Base-by-base conservation (phyloP, 2,888 invertebrate genomes). In the Agrochola litura region DNA sequence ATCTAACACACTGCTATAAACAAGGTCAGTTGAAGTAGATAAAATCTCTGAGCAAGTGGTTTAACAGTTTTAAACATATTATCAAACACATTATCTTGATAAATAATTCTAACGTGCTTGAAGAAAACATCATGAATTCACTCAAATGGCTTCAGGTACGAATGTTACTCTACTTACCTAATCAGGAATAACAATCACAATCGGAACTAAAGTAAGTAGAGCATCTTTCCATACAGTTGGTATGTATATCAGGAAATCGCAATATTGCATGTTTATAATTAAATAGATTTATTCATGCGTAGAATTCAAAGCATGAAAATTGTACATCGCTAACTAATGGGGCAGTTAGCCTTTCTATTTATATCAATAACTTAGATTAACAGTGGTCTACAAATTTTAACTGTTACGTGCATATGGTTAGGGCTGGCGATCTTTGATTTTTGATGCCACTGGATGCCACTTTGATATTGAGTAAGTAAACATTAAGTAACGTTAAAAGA, bases 201-300 rank as follows among this genome's bases (percentile, higher is more conserved):
- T 73, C 58, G 63, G 65, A 83, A 77, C 73, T 72, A 77, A 83
- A 60, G 52, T 16, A 84, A 64, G 75, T 84, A 9, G 83, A 84
- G 52, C 83, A 81, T 84, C 78, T 84, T 83, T 84, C 64, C 84
- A 72, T 84, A 64, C 64, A 10, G 66, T 71, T 81, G 61, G 63
- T 84, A 84, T 78, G 81, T 67, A 81, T 73, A 84, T 78, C 74
- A 84, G 84, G 84, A 75, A 85, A 82, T 79, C 52, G 79, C 71
- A 75, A 60, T 74, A 83, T 84, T 71, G 86, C 87, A 86, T 87
- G 87, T 71, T 81, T 71, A 79, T 82, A 76, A 85, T 85, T 85
- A 79, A 76, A 78, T 69, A 70, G 25, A 76, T 68, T 79, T 76
- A 77, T 76, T 76, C 76, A 71, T 60, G 80, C 81, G 85, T 86